These are phyloP conservation scores for Brachyopa scutellaris DNA, from an alignment of 2,888 invertebrate genomes.

Conservation along the genomic window DNA sequence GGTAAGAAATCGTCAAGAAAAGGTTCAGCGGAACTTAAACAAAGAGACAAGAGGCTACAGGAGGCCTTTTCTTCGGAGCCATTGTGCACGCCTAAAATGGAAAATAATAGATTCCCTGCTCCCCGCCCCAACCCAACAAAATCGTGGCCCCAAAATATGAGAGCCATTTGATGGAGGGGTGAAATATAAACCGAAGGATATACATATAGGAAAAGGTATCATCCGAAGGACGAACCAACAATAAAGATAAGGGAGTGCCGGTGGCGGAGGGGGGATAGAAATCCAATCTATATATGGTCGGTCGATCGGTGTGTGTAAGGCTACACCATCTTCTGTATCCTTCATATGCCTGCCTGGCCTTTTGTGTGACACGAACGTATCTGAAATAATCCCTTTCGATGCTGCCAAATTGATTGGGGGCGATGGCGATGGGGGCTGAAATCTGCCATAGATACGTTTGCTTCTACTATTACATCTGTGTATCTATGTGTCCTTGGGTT, in stretches of 20 bases:
- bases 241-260: constrained; percentile 33
- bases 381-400: constrained; percentile 57
- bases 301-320: constrained; percentile 18
- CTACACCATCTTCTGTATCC: neutral
- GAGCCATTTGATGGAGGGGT: neutral
- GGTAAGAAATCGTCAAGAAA: constrained; percentile 12
- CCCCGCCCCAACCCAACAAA: neutral
- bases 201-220: constrained; percentile 2
- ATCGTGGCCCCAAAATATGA: constrained; percentile 22
- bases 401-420: constrained; percentile 19
- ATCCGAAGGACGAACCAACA: constrained; percentile 27
- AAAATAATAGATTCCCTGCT: constrained; percentile 45
- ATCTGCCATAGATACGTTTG: neutral
- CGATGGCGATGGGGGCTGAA: neutral
- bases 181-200: constrained; percentile 12
- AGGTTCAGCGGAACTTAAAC: constrained; percentile 30
- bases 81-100: constrained; percentile 22
- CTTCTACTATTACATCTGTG: no score
- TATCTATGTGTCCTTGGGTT: constrained; percentile 10
- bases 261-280: neutral
- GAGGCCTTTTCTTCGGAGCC: neutral
- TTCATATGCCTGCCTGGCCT: neutral
- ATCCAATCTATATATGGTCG: constrained; percentile 44
- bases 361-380: constrained; percentile 52
- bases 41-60: constrained; percentile 13